A percentile compares a stretch with the other conserved stretches of the same genome.
phyloP scores from a whole-genome alignment of 2,797 vertebrate species.

The Rhodeus uyekii region DNA sequence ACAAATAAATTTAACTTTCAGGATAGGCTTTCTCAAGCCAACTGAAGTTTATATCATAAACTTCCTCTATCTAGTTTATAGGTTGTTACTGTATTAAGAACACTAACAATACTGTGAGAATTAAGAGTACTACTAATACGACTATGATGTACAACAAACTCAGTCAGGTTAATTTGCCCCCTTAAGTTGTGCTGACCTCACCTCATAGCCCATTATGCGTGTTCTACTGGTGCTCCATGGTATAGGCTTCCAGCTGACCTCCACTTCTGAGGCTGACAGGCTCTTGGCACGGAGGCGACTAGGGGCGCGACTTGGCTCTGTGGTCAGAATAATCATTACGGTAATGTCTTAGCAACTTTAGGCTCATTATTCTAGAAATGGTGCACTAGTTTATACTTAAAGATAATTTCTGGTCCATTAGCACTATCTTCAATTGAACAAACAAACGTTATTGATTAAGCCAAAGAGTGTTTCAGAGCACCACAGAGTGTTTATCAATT shows the following conservation, averaged over 20 bases:
- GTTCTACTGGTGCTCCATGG: slow-evolving; percentile 85
- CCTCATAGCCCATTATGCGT: slow-evolving; percentile 92
- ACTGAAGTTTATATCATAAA: too few species aligned
- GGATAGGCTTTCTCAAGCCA: too few species aligned
- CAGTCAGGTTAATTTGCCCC: background rate
- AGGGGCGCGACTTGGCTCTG: slow-evolving; percentile 89
- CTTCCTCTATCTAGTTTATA: too few species aligned
- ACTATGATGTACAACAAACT: slow-evolving; percentile 2
- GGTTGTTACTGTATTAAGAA: background rate
- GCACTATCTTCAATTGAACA: background rate
- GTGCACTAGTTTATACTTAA: background rate
- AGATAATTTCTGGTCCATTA: background rate
- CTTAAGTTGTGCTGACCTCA: slow-evolving; percentile 61
- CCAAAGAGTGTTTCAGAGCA: background rate
- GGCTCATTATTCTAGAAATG: background rate
- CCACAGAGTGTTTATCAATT: background rate
- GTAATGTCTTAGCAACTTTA: background rate
- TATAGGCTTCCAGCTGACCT: slow-evolving; percentile 89
- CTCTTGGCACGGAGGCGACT: slow-evolving; percentile 83
- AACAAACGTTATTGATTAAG: background rate
- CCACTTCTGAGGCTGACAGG: slow-evolving; percentile 86
- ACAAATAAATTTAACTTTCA: too few species aligned
- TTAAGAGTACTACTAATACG: background rate
- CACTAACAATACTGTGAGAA: slow-evolving; percentile 5
- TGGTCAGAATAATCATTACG: slow-evolving; percentile 20